These are phyloP conservation scores for Halocaridina rubra DNA, from an alignment of 2,888 invertebrate species.

Conservation along the genomic window DNA sequence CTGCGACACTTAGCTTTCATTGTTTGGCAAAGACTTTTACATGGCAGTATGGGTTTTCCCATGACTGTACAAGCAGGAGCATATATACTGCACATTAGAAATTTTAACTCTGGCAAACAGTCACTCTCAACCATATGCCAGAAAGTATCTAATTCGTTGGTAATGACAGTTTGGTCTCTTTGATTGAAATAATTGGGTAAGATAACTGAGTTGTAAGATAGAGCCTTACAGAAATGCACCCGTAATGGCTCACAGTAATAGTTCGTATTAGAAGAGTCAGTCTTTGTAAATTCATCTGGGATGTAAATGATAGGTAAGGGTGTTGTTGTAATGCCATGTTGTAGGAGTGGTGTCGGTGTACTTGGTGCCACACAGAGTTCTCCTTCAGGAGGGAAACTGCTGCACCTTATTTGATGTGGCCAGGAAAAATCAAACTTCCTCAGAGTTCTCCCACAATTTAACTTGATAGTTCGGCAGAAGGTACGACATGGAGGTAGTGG, in stretches of 20 bases:
- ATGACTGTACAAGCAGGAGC: slow-evolving; percentile 92
- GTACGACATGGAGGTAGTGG: slow-evolving; percentile 93
- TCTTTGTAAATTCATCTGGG: no score
- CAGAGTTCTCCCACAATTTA: slow-evolving; percentile 97
- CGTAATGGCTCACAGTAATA: no score
- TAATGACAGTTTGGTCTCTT: no score
- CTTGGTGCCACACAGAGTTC: neutral
- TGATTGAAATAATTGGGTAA: no score
- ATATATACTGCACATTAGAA: slow-evolving; percentile 98
- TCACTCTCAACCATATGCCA: slow-evolving; percentile 98
- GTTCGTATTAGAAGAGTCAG: no score
- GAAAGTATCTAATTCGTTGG: no score
- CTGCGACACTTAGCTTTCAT: slow-evolving; percentile 94
- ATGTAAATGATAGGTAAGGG: no score
- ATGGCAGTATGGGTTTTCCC: slow-evolving; percentile 91
- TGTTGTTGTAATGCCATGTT: no score
- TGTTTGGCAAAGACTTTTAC: slow-evolving; percentile 92
- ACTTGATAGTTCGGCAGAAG: slow-evolving; percentile 91
- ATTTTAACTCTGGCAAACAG: slow-evolving; percentile 93
- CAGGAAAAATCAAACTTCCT: slow-evolving; percentile 87
- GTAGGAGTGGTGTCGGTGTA: no score
- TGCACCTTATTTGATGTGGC: slow-evolving; percentile 98
- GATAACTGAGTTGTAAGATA: no score
- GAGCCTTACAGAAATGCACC: no score
- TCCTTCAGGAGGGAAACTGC: slow-evolving; percentile 77